Base-by-base conservation (phyloP, 30 jellyfish, hydroid and myxozoan genomes). In the Cassiopea xamachana region DNA sequence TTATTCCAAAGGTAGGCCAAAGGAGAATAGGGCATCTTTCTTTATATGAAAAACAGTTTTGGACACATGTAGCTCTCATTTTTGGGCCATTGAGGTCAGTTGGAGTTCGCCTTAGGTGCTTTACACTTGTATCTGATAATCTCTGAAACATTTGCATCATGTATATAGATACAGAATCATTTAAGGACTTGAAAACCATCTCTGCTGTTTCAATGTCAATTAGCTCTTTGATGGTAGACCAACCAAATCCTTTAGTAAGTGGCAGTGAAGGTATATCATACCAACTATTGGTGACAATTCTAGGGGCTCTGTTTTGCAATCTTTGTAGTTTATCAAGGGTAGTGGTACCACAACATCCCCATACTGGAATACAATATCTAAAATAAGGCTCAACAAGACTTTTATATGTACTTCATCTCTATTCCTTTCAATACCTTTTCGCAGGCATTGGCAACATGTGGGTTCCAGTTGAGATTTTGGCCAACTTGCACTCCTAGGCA, bases 71-170 rank as follows among this genome's bases (percentile, higher is more conserved):
- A 51, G 64, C 4, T 51, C 64, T 9, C 64, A 51, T 51, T 51
- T 51, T 51, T 9, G 64, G 64, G 64, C 4, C 64, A 51, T 51
- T 51, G 64, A 2, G 64, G 9, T 51, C 8, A 9, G 64, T 51
- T 67, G 79, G 97, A 7, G 97, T 93, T 64, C 84, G 89, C 76
- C 43, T 87, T 82, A 93, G 88, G 48, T 83, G 89, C 70, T 79
- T 93, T 48, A 91, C 91, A 43, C 78, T 92, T 81, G 89, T 91
- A 16, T 82, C 89, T 59, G 79, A 62, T 62, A 3, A 62, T 62
- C 19, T 13, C 43, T 62, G 43, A 62, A 62, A 62, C 19, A 62
- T 7, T 13, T 58, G 69, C 69, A 13, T 58, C 64, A 51, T 62
- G 74, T 17, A 62, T 13, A 17, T 17, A 3, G 43, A 8, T 62